Conservation (phyloP, 2,113 vertebrate species). For the Dinomys branickii region DNA sequence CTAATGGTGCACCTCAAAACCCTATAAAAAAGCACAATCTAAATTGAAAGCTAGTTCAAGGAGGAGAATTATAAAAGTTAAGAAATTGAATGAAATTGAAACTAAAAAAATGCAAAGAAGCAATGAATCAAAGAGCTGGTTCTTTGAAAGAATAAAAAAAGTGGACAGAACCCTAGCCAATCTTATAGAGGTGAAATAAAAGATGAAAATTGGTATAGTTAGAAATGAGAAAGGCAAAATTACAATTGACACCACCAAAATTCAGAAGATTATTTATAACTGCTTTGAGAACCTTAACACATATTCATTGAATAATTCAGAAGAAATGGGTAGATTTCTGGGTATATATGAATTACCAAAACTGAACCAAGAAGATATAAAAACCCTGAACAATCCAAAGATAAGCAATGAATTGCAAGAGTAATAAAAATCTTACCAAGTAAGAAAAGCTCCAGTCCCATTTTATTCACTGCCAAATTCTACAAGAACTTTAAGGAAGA, state of each 20-base stretch:
- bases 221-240: not conserved
- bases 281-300: not conserved
- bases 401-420: not conserved
- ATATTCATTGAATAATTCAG: not conserved
- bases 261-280: not conserved
- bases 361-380: not conserved
- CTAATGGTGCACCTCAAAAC: not conserved
- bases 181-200: not conserved
- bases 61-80: not conserved
- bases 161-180: not conserved
- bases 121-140: not conserved
- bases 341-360: not conserved
- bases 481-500: not conserved
- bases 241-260: not conserved
- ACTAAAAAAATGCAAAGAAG: not conserved
- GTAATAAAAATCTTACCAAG: not conserved
- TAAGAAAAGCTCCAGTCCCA: not conserved
- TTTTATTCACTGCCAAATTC: not conserved
- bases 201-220: not conserved
- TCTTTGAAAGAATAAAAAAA: not conserved
- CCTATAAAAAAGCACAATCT: not conserved
- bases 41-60: not conserved
- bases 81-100: not conserved
- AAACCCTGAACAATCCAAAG: not conserved
- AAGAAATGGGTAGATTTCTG: not conserved